Evolutionary conservation across 2,797 vertebrate species (phyloP).

Genomic region (Peromyscus aztecus): DNA sequence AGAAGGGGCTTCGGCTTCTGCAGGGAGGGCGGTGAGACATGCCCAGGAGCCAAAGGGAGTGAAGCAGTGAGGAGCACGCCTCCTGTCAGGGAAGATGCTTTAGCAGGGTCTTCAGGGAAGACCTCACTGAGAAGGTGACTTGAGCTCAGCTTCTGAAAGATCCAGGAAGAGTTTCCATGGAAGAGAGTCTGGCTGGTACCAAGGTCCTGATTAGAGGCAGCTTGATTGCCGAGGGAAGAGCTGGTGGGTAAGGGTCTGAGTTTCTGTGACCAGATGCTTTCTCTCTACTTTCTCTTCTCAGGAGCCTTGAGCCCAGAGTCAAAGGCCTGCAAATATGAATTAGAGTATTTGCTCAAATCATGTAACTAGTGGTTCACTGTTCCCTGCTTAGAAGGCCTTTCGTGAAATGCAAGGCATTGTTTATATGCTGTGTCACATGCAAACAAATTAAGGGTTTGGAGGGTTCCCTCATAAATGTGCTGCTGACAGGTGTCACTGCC

Average conservation of each 20-base stretch:
- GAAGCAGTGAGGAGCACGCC: neutral
- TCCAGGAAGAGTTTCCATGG: neutral
- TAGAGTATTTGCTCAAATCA: neutral
- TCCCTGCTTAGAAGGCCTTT: conserved; percentile 46
- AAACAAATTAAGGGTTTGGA: conserved; percentile 59
- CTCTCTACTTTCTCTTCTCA: neutral
- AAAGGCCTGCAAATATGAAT: neutral
- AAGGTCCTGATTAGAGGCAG: conserved; percentile 17
- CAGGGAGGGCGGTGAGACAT: neutral
- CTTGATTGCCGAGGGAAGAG: conserved; percentile 42
- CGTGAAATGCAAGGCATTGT: conserved; percentile 35
- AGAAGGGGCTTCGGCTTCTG: neutral
- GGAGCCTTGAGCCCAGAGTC: neutral
- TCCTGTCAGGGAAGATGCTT: neutral
- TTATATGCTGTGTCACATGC: neutral
- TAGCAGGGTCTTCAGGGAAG: neutral
- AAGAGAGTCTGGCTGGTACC: neutral
- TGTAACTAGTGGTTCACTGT: conserved; percentile 27
- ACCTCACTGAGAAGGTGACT: neutral
- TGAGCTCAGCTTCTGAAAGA: conserved; percentile 24
- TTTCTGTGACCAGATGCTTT: neutral
- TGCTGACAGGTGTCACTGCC: conserved; percentile 19
- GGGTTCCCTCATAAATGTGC: conserved; percentile 53
- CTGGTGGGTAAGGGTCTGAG: neutral
- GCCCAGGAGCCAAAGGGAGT: neutral